phyloP scores from a whole-genome alignment of 2,797 vertebrate species.

The Rhinella marina region DNA sequence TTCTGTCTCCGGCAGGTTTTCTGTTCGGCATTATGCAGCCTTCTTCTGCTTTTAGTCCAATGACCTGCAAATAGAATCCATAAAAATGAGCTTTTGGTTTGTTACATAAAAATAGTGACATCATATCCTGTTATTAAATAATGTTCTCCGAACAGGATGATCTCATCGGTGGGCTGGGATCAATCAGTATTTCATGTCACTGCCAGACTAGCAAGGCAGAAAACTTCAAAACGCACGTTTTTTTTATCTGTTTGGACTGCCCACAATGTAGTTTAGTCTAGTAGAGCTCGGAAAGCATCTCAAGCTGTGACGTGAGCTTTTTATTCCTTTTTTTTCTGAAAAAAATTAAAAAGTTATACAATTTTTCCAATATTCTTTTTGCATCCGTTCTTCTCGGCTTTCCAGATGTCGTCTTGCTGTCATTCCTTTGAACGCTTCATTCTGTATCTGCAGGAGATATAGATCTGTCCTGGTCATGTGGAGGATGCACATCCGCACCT shows the following conservation, averaged over 20 bases:
- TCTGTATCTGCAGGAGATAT: too few species aligned
- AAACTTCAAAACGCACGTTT: not conserved
- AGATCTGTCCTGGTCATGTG: too few species aligned
- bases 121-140: constrained; percentile 52
- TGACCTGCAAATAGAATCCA: not conserved
- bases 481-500: too few species aligned
- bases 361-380: not conserved
- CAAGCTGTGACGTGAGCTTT: not conserved
- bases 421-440: too few species aligned
- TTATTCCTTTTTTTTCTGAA: not conserved
- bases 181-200: not conserved
- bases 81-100: constrained; percentile 46
- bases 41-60: not conserved
- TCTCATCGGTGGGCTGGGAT: not conserved
- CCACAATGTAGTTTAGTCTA: not conserved
- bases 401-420: too few species aligned
- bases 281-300: not conserved
- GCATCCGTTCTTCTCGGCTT: too few species aligned
- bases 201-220: not conserved
- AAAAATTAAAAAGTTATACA: too few species aligned
- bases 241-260: not conserved
- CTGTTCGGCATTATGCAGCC: not conserved
- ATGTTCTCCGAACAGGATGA: constrained; percentile 31
- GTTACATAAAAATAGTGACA: constrained; percentile 14
- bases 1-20: not conserved